phyloP scores from a whole-genome alignment of 2,797 vertebrate genomes.

The Hafferia zeledoni region DNA sequence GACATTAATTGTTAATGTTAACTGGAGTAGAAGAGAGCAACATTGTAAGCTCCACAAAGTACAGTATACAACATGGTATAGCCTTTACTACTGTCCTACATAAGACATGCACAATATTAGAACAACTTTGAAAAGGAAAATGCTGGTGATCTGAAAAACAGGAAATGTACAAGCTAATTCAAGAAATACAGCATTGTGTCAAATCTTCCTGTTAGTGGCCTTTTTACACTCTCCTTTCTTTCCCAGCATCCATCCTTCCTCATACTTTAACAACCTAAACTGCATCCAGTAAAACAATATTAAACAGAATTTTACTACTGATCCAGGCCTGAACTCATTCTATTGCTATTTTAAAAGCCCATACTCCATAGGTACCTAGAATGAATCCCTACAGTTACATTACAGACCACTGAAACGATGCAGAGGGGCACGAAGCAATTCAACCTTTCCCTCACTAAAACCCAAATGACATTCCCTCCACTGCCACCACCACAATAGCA shows the following conservation, averaged over 20 bases:
- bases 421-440: not conserved
- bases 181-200: not conserved
- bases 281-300: not conserved
- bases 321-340: not conserved
- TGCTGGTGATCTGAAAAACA: not conserved
- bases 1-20: not conserved
- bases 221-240: not conserved
- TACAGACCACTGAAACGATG: not conserved
- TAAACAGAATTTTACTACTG: not conserved
- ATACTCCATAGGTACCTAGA: not conserved
- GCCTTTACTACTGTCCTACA: not conserved
- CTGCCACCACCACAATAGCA: rapidly evolving
- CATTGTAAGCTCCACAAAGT: not conserved
- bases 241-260: not conserved
- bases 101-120: not conserved
- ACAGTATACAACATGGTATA: not conserved
- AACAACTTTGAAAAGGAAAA: not conserved
- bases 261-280: not conserved
- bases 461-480: not conserved
- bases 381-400: not conserved
- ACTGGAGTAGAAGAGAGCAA: not conserved
- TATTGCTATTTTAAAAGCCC: not conserved
- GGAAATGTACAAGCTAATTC: not conserved
- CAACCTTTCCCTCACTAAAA: not conserved
- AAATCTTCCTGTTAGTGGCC: not conserved